Base-by-base conservation (phyloP, 2,888 invertebrate genomes). In the Pollenia labialis region DNA sequence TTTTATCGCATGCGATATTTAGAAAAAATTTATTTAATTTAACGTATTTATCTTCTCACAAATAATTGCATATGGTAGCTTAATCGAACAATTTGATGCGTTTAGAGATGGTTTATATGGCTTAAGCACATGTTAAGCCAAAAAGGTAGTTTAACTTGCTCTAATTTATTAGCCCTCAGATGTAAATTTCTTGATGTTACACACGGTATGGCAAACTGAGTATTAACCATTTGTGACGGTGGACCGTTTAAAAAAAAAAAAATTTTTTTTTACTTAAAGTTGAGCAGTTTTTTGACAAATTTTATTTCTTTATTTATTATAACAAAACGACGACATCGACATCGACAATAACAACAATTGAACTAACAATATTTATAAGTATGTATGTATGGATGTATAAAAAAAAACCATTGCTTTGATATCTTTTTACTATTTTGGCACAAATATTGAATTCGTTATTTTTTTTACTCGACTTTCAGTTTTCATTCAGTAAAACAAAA, bases 281-380 rank as follows among this genome's bases (percentile, higher is more conserved):
- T 14, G 71, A 56, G 44, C 71, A 72, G 42, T 74, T 74, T 74
- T 12, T 40, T 69, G 69, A 69, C 69, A 69, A 69, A 48, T 50
- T 23, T 68, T 50, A 11, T 62, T 68, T 48, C 10, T 32, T 32
- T 32, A 32, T 32, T 32, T 32, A 32, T 32, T 32, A 32, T 32
- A 6, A 32, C 0, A 40, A 14, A 48, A 44, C 46, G 32, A 42
- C 58, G 16, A 74, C 58, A 48, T 32, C 72, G 32, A 72, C 44
- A 72, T 56, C 56, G 23, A 60, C 48, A 60, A 74, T 74, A 60
- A 44, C 48, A 74, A 58, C 16, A 40, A 58, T 23, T 32, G 58
- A 46, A 72, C n/a, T 32, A 58, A 32, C 1, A 32, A 32, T 32
- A 32, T 32, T 32, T 32, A 32, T 32, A 32, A 0, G 32, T 32